Evolutionary conservation across 30 jellyfish, hydroid and myxozoan genomes (phyloP), one percentile per base, ranked within the genome.

Genomic region (Pseudorhiza aurosa): DNA sequence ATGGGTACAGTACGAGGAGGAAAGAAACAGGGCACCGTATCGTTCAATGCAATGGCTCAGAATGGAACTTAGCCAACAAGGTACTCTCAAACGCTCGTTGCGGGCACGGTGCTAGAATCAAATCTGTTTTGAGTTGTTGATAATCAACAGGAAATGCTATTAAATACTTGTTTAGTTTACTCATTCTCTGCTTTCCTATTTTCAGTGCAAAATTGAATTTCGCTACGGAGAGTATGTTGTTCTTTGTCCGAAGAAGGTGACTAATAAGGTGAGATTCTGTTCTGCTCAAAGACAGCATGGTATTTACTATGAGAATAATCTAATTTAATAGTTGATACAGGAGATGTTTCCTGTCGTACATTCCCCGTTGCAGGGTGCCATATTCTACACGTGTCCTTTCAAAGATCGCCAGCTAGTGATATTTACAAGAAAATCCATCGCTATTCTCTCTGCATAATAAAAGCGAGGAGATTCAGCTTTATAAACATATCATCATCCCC

Each of bases 191-290:
- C 5, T 47, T 47, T 59, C 53, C 42, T 71, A 17, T 2, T 81
- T 65, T 35, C 57, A 81, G 93, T 81, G 93, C 79, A 67, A 68
- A 57, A 55, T 81, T 4, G 46, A 81, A 63, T 58, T 65, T 15
- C 72, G 80, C 7, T 28, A 35, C 22, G 93, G 93, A 25, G 85
- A 68, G 25, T 81, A 81, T 62, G 85, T 81, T 29, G 93, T 81
- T 15, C 58, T 31, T 24, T 81, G 93, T 68, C 93, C 93, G 27
- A 53, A 68, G 93, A 81, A 57, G 39, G 47, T 58, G 17, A 59
- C 85, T 14, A 68, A 68, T 62, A 68, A 81, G 93, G 93, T 81
- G 32, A 53, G 71, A 15, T 49, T 4, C 62, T 17, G 25, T 47
- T 3, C 25, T 2, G 25, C 22, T 58, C 72, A 58, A 58, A 58